These are phyloP conservation scores for Nipponia nippon DNA, from an alignment of 2,113 vertebrate species.

Conservation along the genomic window DNA sequence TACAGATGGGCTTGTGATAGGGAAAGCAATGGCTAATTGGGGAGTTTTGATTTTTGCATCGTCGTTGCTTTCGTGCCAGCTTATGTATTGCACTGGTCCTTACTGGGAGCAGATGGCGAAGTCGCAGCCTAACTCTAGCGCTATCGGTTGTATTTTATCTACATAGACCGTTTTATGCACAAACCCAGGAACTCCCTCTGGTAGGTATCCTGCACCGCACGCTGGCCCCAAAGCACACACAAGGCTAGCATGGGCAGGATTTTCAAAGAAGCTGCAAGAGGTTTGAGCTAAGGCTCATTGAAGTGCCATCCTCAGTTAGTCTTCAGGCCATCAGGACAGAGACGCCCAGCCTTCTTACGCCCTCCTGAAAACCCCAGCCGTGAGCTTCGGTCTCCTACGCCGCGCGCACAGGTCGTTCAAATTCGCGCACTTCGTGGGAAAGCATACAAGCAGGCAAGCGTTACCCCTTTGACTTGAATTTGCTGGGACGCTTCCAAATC, in stretches of 20 bases:
- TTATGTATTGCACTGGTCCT: background rate
- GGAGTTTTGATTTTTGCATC: background rate
- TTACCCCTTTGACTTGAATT: background rate
- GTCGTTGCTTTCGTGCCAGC: background rate
- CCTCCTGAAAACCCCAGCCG: background rate
- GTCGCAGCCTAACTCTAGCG: background rate
- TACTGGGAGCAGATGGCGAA: background rate
- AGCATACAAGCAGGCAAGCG: background rate
- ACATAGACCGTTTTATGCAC: background rate
- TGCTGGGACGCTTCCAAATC: background rate
- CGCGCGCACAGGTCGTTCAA: background rate
- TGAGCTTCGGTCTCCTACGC: background rate
- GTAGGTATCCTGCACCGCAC: accelerated
- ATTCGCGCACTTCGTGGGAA: background rate
- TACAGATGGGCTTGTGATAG: background rate
- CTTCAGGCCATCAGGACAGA: background rate
- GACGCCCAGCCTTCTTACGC: accelerated
- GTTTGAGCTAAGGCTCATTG: background rate
- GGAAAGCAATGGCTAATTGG: background rate
- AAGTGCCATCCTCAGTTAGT: background rate
- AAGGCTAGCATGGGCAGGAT: background rate
- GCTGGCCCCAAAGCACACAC: accelerated
- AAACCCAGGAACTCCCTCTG: too few relatives aligned
- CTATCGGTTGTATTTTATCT: background rate
- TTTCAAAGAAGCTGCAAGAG: background rate